phyloP scores from a whole-genome alignment of 53 echinoderm and acorn worm genomes.

The Hippasteria phrygiana region DNA sequence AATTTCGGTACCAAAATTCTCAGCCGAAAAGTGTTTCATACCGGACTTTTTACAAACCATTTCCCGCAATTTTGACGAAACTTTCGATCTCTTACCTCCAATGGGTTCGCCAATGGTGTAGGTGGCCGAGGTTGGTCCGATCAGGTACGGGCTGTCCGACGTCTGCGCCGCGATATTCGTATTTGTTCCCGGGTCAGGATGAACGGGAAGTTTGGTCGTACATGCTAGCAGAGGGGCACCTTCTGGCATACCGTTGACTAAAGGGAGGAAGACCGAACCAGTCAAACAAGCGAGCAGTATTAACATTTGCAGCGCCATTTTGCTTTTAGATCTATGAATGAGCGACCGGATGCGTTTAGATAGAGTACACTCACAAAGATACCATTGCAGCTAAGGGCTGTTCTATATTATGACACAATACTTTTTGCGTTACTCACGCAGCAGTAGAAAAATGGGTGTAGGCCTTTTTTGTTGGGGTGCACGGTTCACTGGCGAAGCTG shows the following conservation, averaged over 20 bases:
- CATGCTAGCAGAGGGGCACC: constrained; percentile 16
- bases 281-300: neutral
- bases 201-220: neutral
- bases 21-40: no score
- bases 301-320: constrained; percentile 36
- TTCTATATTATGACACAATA: constrained; percentile 7
- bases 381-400: neutral
- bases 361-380: neutral
- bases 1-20: no score
- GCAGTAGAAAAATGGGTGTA: constrained; percentile 44
- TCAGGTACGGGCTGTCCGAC: neutral
- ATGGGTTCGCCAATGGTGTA: neutral
- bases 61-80: neutral
- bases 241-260: neutral
- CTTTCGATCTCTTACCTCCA: constrained; percentile 8
- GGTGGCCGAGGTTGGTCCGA: neutral
- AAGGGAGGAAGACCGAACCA: neutral
- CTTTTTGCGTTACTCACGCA: constrained; percentile 43
- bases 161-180: neutral
- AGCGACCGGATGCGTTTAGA: neutral
- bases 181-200: neutral
- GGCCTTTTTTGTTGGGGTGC: constrained; percentile 36
- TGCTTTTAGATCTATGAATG: neutral
- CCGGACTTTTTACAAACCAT: neutral
- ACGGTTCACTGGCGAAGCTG: constrained; percentile 35